Conservation (phyloP, 2,113 vertebrate genomes). For the Pipa parva region DNA sequence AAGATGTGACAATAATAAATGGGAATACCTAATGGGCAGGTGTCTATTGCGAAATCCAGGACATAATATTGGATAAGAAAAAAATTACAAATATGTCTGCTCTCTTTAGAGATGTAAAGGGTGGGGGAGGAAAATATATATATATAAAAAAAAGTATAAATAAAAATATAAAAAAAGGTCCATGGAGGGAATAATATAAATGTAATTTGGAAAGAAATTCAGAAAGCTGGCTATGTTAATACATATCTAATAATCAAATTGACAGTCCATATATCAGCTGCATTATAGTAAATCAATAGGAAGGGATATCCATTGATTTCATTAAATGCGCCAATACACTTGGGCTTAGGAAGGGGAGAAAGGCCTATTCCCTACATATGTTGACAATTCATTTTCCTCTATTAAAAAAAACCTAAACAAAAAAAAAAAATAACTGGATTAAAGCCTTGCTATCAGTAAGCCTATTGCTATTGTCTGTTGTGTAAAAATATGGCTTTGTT, state of each 20-base stretch:
- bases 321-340: not conserved
- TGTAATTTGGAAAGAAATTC: not conserved
- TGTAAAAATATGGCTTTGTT: slow-evolving; percentile 2
- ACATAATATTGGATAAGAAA: too few species aligned
- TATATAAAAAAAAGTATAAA: too few species aligned
- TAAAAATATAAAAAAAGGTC: too few species aligned
- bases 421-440: too few species aligned
- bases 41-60: not conserved
- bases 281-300: too few species aligned
- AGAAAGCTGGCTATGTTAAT: too few species aligned
- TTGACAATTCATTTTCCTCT: not conserved
- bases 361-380: not conserved
- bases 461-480: not conserved
- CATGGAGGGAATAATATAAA: not conserved
- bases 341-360: too few species aligned
- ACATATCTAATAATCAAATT: not conserved
- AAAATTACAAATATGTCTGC: not conserved
- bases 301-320: not conserved
- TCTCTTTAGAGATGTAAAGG: too few species aligned
- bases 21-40: not conserved
- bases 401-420: not conserved
- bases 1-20: not conserved
- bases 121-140: too few species aligned
- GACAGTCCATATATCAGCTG: not conserved
- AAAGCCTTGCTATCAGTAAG: not conserved